Evolutionary conservation across 2,113 vertebrate species (phyloP).

Genomic region (Noctilio leporinus): DNA sequence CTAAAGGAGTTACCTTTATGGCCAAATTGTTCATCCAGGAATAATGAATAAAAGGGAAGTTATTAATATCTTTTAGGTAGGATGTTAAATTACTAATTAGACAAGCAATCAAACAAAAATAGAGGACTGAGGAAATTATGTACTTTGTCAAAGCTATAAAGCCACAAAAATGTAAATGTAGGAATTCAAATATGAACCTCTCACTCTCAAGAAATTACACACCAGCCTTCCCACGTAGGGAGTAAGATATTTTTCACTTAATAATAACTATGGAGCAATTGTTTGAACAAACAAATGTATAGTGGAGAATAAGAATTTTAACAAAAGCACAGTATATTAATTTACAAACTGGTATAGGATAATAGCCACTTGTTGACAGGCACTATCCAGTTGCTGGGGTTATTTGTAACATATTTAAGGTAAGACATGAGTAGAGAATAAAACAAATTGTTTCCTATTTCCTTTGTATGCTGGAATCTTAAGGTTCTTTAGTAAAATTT

Average conservation of each 20-base stretch:
- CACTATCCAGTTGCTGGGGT: neutral
- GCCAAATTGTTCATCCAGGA: neutral
- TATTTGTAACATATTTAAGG: neutral
- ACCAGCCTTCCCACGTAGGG: neutral
- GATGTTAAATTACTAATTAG: neutral
- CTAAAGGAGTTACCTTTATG: neutral
- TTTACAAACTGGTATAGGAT: constrained; percentile 5
- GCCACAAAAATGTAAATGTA: neutral
- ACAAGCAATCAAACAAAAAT: neutral
- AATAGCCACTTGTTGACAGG: constrained; percentile 40
- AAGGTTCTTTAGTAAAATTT: neutral
- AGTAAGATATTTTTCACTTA: neutral
- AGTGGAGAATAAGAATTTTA: neutral
- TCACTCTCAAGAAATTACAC: neutral
- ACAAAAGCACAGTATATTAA: neutral
- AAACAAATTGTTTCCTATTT: constrained; percentile 1
- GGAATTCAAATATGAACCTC: neutral
- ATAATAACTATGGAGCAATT: neutral
- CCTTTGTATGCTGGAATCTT: neutral
- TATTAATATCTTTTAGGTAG: neutral
- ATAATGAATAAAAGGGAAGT: neutral
- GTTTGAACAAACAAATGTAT: neutral
- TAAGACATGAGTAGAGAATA: neutral
- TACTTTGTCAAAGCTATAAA: neutral
- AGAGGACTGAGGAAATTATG: neutral